A percentile compares a stretch with the other conserved stretches of the same genome.
Conservation (phyloP, 2,888 invertebrate species). For the Trachelus troglodyta region DNA sequence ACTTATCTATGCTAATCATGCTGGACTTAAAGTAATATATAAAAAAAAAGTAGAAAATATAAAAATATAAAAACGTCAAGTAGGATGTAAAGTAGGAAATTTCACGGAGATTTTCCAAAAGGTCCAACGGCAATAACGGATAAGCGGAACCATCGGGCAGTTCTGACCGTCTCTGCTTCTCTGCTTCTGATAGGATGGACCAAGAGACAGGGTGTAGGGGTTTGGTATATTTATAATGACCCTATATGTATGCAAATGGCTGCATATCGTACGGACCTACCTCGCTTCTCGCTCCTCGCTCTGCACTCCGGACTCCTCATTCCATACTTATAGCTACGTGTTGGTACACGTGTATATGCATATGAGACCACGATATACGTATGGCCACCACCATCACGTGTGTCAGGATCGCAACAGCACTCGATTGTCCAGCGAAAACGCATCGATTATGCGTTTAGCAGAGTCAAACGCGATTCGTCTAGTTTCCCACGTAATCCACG, state of each 20-base stretch:
- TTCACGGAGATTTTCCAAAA: slow-evolving; percentile 28
- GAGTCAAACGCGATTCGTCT: slow-evolving; percentile 21
- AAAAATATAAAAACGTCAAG: too few species aligned
- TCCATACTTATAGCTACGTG: slow-evolving; percentile 25
- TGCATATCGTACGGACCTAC: slow-evolving; percentile 63
- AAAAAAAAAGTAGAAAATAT: too few species aligned
- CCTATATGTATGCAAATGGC: slow-evolving; percentile 67
- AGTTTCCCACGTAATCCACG: slow-evolving; percentile 13
- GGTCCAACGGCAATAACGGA: slow-evolving; percentile 53
- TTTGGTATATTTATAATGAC: slow-evolving; percentile 65
- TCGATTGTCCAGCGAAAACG: slow-evolving; percentile 31
- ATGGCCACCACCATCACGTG: neutral
- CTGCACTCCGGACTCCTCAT: too few species aligned
- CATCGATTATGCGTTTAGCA: slow-evolving; percentile 49
- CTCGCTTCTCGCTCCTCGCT: slow-evolving; percentile 40
- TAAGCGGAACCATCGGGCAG: slow-evolving; percentile 62
- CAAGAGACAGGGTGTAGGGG: slow-evolving; percentile 49
- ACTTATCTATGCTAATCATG: too few species aligned
- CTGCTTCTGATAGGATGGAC: slow-evolving; percentile 55
- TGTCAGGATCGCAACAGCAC: slow-evolving; percentile 9
- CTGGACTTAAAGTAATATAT: too few species aligned
- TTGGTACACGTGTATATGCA: neutral
- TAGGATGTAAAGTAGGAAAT: slow-evolving; percentile 12
- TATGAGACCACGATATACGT: slow-evolving; percentile 5
- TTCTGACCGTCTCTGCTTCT: slow-evolving; percentile 48